Evolutionary conservation across 2,888 invertebrate species (phyloP).

Genomic region (Belgica antarctica): DNA sequence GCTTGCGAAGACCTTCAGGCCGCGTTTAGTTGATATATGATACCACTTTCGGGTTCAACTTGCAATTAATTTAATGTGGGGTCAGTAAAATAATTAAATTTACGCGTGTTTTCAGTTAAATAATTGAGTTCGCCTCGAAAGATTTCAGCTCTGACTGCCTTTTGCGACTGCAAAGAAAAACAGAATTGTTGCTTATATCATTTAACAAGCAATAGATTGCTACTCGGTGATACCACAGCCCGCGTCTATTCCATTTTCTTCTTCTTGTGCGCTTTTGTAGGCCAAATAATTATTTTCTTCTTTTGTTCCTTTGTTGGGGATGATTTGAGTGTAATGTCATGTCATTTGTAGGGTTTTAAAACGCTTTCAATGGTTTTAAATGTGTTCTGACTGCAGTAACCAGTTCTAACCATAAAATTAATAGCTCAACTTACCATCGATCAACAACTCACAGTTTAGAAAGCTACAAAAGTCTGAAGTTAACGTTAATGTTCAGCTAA

Average conservation of each 20-base stretch:
- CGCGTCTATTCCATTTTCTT: not conserved
- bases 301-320: no score
- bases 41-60: not conserved
- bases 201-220: constrained; percentile 6
- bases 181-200: constrained; percentile 8
- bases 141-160: not conserved
- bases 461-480: no score
- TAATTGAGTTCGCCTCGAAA: not conserved
- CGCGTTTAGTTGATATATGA: not conserved
- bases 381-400: no score
- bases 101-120: not conserved
- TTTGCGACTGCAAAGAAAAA: not conserved
- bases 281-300: constrained; percentile 7
- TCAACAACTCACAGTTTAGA: no score
- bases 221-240: constrained; percentile 1
- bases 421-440: no score
- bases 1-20: not conserved
- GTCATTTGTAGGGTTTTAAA: no score
- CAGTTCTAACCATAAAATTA: no score
- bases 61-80: not conserved
- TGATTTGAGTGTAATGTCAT: no score
- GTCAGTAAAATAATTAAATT: constrained; percentile 21
- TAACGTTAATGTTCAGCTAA: no score
- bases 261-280: not conserved
- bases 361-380: no score